Evolutionary conservation across 2,888 invertebrate species (phyloP), one percentile per base, ranked within the genome.

Genomic region (Sturmia bella): DNA sequence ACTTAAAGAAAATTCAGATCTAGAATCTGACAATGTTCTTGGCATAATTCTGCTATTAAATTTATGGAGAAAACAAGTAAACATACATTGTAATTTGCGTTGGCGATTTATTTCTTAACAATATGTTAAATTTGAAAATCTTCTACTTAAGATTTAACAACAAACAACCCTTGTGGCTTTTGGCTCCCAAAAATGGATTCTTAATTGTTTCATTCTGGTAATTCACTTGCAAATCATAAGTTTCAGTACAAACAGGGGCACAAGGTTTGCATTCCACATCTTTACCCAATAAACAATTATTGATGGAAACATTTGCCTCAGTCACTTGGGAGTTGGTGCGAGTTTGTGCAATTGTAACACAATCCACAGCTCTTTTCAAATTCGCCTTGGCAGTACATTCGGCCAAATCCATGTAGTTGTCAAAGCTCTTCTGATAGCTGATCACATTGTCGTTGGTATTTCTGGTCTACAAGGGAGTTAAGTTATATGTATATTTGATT

Each of bases 101-200:
- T n/a, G n/a, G n/a, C 15, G 11, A 13, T 43, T 43, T 43, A 43
- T 43, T 43, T 43, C 5, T 13, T 13, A n/a, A 48, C 3, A 48
- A 19, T 48, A 11, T 17, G 1, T 12, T 0, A 19, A 19, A 9
- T 19, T 2, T 48, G 11, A 48, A 48, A 43, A 43, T 43, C 6
- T 11, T 2, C 12, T 48, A 17, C 17, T 19, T 48, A 9, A 48
- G 19, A 1, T 19, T 50, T 32, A 64, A 21, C 37, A 64, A 39
- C 39, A 64, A 50, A 50, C 64, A 64, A n/a, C 32, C 56, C 2
- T 41, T 69, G 21, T 37, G 17, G 6, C 56, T 45, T 7, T 39
- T 77, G 19, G 19, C 19, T 3, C 75, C 72, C 52, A 43, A 73
- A 43, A 84, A 81, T 0, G 84, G 84, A 84, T 84, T 84, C 7